Conservation (phyloP, 2,797 vertebrate genomes). For the Melanotaenia pygmaea region DNA sequence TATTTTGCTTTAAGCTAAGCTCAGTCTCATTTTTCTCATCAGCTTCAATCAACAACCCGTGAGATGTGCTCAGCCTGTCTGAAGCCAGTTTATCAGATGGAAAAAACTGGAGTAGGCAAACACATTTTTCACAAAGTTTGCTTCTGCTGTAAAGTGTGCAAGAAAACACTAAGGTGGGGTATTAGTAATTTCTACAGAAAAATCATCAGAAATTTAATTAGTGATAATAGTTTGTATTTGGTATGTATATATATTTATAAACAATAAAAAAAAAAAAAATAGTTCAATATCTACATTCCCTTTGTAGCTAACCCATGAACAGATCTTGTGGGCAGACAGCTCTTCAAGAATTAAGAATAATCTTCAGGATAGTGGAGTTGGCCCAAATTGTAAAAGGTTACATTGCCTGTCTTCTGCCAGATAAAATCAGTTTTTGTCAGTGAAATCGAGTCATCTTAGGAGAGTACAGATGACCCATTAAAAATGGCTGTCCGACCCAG, state of each 20-base stretch:
- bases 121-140: conserved; percentile 84
- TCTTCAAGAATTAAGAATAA: too few species aligned
- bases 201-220: conserved; percentile 2
- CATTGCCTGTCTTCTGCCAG: too few species aligned
- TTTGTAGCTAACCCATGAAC: too few species aligned
- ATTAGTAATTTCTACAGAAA: conserved; percentile 1
- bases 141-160: conserved; percentile 88
- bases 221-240: not conserved
- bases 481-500: too few species aligned
- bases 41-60: conserved; percentile 78
- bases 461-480: too few species aligned
- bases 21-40: conserved; percentile 47
- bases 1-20: conserved; percentile 1
- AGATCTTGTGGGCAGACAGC: too few species aligned
- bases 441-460: too few species aligned
- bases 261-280: too few species aligned
- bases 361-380: too few species aligned
- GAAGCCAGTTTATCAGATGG: conserved; percentile 85
- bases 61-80: conserved; percentile 84
- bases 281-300: too few species aligned
- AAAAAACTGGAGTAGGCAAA: conserved; percentile 81
- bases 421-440: too few species aligned
- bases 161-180: conserved; percentile 88
- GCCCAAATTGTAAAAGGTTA: too few species aligned
- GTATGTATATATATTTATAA: not conserved